Base-by-base conservation (phyloP, 2,888 invertebrate species). In the Zelleria hepariella region DNA sequence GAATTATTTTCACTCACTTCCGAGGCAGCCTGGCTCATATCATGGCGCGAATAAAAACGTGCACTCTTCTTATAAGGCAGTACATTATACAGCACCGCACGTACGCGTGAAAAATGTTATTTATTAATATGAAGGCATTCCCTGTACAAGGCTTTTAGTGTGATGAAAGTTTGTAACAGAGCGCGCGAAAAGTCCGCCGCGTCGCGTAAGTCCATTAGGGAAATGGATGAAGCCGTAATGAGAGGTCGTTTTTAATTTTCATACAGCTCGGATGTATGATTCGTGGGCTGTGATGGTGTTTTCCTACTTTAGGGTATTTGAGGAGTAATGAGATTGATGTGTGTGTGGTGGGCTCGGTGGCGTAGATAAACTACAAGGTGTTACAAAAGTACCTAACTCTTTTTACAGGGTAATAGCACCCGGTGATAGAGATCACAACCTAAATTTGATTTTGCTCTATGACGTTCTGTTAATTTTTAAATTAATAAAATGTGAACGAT, bases 141-240 rank as follows among this genome's bases (percentile, higher is more conserved):
- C n/a, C 80, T 76, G 80, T 83, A 81, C 78, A 80, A 75, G 78
- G 86, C 85, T 86, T 87, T 86, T 85, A 86, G 85, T 84, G 76
- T 85, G 84, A 86, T 86, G 85, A 86, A 86, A 85, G 83, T 86
- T 76, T 71, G 74, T 78, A 26, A 26, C 58, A 51, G 51, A n/a
- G 75, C 74, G 73, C 74, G 65, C n/a, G n/a, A n/a, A 72, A 73
- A 79, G 78, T 82, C 86, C 86, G 86, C 73, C 66, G 86, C 79
- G 86, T 78, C 80, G 71, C 78, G 81, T 82, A 82, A 82, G 81
- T 82, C 85, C 87, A 86, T 86, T 87, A 87, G 75, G 78, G 76
- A 87, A 86, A 87, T 86, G 85, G 82, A 82, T 79, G 78, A 67
- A 74, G 78, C 76, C 75, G 80, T 78, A 85, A 86, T 81, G 80